phyloP scores from a whole-genome alignment of 23 tunicate genomes.

The Trididemnum clinides region DNA sequence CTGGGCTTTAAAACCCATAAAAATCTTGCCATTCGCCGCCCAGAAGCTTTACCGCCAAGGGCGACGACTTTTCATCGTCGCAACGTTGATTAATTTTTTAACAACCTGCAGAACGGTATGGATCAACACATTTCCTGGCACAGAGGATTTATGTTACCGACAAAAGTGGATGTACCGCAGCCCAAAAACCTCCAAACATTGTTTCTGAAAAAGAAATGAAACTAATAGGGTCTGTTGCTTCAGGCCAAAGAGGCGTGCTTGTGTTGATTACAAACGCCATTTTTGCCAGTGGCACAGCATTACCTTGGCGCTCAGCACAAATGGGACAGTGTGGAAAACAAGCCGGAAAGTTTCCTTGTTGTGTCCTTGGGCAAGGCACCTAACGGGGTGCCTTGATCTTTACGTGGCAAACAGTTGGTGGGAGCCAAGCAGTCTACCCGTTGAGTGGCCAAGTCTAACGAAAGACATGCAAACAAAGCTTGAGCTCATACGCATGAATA shows the following conservation, averaged over 20 bases:
- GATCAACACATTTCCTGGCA: background rate
- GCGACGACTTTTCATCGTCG: background rate
- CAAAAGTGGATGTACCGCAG: conserved; percentile 23
- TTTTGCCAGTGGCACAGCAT: background rate
- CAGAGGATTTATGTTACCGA: background rate
- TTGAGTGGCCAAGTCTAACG: no score
- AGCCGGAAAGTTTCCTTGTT: no score
- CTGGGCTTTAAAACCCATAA: background rate
- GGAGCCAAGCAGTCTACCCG: no score
- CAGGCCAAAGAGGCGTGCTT: conserved; percentile 16
- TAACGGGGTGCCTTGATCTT: no score
- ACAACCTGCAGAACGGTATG: background rate
- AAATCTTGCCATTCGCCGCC: background rate
- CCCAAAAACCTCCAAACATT: background rate
- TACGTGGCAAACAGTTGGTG: no score
- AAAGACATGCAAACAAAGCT: no score
- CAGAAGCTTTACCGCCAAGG: background rate
- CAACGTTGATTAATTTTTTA: background rate
- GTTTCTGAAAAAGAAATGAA: background rate
- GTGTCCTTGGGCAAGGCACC: no score
- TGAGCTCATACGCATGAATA: no score
- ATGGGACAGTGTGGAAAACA: no score
- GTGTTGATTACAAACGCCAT: background rate
- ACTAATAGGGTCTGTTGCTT: background rate
- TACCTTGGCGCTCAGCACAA: no score